These are phyloP conservation scores for Therioaphis trifolii DNA, from an alignment of 2,888 invertebrate genomes.

Conservation along the genomic window DNA sequence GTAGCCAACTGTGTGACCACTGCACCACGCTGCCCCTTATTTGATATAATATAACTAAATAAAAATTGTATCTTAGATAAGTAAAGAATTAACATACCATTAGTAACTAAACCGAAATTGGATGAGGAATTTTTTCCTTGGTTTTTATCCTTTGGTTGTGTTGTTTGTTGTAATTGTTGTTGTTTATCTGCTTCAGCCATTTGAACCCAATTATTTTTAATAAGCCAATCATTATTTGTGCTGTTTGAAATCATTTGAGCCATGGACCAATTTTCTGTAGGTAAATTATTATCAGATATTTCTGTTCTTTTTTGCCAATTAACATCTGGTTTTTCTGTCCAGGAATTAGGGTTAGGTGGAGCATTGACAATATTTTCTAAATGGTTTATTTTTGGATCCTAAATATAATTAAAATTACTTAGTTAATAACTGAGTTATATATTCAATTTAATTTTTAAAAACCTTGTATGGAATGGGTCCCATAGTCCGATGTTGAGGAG, in stretches of 20 bases:
- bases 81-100: conserved; percentile 13
- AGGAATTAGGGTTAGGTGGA: conserved; percentile 18
- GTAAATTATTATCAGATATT: conserved; percentile 38
- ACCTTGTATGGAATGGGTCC: background rate
- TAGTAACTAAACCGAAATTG: conserved; percentile 42
- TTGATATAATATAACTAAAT: background rate
- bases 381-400: conserved; percentile 41
- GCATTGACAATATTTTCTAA: conserved; percentile 14
- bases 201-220: conserved; percentile 55
- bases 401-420: background rate
- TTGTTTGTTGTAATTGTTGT: background rate
- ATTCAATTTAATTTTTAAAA: background rate
- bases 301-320: conserved; percentile 39
- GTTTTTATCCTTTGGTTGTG: background rate
- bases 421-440: background rate
- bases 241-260: conserved; percentile 23
- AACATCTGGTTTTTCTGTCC: conserved; percentile 19
- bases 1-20: no score
- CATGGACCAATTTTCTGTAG: conserved; percentile 44
- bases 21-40: no score
- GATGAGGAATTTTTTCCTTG: conserved; percentile 23
- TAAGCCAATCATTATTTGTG: conserved; percentile 30
- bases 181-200: conserved; percentile 43
- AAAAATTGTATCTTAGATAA: background rate
- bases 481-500: background rate